Evolutionary conservation across 2,797 vertebrate genomes (phyloP), one percentile per base, ranked within the genome.

Genomic region (Danio choprae): DNA sequence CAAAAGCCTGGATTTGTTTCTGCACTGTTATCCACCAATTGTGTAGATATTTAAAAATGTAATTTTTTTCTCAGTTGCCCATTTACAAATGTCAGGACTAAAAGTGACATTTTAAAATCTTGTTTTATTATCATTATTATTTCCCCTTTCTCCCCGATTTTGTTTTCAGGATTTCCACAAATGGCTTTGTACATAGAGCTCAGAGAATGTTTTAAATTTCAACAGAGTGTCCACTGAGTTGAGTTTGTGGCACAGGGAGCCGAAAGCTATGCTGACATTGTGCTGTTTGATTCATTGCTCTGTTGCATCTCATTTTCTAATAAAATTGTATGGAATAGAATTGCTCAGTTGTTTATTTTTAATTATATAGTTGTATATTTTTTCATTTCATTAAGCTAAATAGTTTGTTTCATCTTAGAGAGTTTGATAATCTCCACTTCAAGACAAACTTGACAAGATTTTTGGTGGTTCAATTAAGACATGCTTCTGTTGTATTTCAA

Each of bases 201-300:
- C 92, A 90, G 90, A 93, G 95, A 96, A 95, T 94, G 95, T 98
- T 98, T 95, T 96, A 95, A 94, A 95, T 95, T 44, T 91, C 88
- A 94, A 91, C 88, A 93, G 94, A 94, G 93, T 91, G 91, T 91
- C 93, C 92, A 92, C 92, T 92, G 92, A 91, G 92, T 93, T 94
- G 93, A 90, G 93, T 95, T 95, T 95, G 92, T 95, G 94, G 93
- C 91, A 93, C 93, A 10, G 43, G 56, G 36, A 29, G 93, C 93
- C 95, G 93, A 93, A 94, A 94, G 93, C 92, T 96, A 93, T 90
- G 94, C 94, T 93, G 90, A 91, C 91, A 92, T 94, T 95, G 92
- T 92, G 89, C 84, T 92, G 90, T 93, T 90, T 89, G 84, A 83
- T 86, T 92, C 89, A 89, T 90, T 90, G 90, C 91, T 92, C 91